Base-by-base conservation (phyloP, 2,797 vertebrate genomes). In the Cuniculus paca region DNA sequence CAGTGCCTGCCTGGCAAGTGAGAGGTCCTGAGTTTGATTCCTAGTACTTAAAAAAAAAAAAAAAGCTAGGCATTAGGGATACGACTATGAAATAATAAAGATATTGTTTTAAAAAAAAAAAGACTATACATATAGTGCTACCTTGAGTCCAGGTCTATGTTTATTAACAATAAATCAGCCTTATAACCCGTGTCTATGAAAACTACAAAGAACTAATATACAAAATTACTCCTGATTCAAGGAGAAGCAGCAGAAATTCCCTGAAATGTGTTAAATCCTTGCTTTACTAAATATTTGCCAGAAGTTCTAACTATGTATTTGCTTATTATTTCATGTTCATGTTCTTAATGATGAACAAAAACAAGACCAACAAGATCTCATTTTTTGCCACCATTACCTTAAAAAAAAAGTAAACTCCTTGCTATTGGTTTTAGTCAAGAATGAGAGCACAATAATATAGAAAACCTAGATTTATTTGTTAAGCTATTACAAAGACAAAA, bases 381-480 rank as follows among this genome's bases (percentile, higher is more conserved):
- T 50, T 80, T 95, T 90, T 78, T 90, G 56, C 42, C 75, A 92
- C 20, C 28, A 84, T 42, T 81, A 31, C 24, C 65, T 90, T 83
- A 4, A 13, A 17, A 87, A 48, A 70, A 83, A 58, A 54, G 10
- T 4, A 58, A 60, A n/a, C 39, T 78, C 77, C 28, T 92, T 34
- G 91, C 78, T 87, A 85, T 91, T 82, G 56, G 50, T 78, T 97
- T 94, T 91, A 96, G 61, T 88, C 56, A 97, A 97, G 72, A 97
- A 96, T 42, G 74, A 95, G 60, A 93, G 48, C 81, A 96, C 85
- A 94, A 88, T 97, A 97, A 97, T 98, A 98, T 98, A 99, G 88
- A 98, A 98, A 98, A 97, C 94, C 98, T 98, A 98, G 88, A 97
- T 98, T 98, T 98, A 98, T 98, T 98, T 96, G 90, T 98, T 98